Conservation (phyloP, 2,888 invertebrate species). For the Pediacus dermestoides region DNA sequence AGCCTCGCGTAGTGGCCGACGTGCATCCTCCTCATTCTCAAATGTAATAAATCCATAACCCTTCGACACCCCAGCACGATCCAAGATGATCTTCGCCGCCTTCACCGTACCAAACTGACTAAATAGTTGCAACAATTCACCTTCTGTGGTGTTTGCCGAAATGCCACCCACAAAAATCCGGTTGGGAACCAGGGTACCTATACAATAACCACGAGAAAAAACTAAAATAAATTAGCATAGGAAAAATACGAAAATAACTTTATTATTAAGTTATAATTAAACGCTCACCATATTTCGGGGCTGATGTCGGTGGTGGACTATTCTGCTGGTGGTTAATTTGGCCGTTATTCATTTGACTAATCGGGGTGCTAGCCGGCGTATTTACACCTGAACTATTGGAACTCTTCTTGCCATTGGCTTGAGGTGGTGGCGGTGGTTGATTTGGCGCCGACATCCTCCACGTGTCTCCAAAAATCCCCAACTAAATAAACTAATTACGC, state of each 20-base stretch:
- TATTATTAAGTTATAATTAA: conserved; percentile 6
- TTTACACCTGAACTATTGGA: conserved; percentile 43
- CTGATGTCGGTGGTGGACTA: conserved; percentile 47
- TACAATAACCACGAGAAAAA: conserved; percentile 8
- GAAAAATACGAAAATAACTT: conserved; percentile 4
- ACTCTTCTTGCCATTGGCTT: conserved; percentile 42
- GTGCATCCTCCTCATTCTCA: conserved; percentile 83
- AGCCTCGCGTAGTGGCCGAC: conserved; percentile 67
- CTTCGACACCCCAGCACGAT: conserved; percentile 91
- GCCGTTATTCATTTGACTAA: conserved; percentile 41
- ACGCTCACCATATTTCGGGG: conserved; percentile 53
- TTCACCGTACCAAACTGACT: conserved; percentile 86
- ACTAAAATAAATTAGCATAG: not conserved
- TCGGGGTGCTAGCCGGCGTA: conserved; percentile 47
- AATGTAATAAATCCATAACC: conserved; percentile 85
- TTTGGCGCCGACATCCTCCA: conserved; percentile 26
- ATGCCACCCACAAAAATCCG: conserved; percentile 96
- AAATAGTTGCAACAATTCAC: conserved; percentile 87
- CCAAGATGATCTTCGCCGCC: conserved; percentile 91
- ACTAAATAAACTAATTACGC: no score
- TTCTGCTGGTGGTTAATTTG: conserved; percentile 38
- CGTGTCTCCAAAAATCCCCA: no score
- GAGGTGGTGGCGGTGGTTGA: no score
- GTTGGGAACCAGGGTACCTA: conserved; percentile 86
- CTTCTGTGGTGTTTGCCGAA: conserved; percentile 88